Evolutionary conservation across 2,888 invertebrate species (phyloP).

Genomic region (Pristionchus entomophagus): DNA sequence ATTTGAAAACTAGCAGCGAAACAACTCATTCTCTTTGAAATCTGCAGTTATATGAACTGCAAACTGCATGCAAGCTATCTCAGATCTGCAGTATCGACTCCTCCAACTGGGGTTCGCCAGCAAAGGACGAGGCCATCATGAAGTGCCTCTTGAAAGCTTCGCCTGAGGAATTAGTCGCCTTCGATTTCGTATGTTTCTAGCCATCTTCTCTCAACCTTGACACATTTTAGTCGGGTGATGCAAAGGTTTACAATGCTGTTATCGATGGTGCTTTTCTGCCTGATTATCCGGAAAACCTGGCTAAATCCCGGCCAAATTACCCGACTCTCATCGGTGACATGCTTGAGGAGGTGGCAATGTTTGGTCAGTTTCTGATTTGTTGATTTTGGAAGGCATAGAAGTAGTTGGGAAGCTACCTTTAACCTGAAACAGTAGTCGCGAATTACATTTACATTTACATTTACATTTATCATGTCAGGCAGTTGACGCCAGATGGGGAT

Average conservation of each 20-base stretch:
- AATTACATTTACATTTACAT: too few species aligned
- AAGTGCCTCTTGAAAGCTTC: background rate
- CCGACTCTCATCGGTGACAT: conserved; percentile 21
- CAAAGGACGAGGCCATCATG: background rate
- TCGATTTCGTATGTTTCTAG: background rate
- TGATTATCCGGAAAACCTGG: background rate
- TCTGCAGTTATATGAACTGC: background rate
- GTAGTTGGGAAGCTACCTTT: too few species aligned
- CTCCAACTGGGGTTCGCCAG: background rate
- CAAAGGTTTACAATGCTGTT: background rate
- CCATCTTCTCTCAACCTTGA: background rate
- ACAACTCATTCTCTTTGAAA: background rate
- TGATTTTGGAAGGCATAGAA: background rate
- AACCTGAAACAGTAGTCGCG: too few species aligned
- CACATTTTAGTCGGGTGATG: background rate
- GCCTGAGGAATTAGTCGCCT: background rate
- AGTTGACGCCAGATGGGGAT: too few species aligned
- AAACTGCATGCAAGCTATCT: background rate
- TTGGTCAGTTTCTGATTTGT: background rate
- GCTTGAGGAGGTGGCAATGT: conserved; percentile 3
- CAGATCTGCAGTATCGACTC: background rate
- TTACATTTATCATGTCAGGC: too few species aligned
- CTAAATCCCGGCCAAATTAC: background rate
- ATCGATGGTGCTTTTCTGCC: conserved; percentile 34
- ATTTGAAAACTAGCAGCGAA: too few species aligned